Evolutionary conservation across 2,888 invertebrate genomes (phyloP), one percentile per base, ranked within the genome.

Genomic region (Parasteatoda lunata): DNA sequence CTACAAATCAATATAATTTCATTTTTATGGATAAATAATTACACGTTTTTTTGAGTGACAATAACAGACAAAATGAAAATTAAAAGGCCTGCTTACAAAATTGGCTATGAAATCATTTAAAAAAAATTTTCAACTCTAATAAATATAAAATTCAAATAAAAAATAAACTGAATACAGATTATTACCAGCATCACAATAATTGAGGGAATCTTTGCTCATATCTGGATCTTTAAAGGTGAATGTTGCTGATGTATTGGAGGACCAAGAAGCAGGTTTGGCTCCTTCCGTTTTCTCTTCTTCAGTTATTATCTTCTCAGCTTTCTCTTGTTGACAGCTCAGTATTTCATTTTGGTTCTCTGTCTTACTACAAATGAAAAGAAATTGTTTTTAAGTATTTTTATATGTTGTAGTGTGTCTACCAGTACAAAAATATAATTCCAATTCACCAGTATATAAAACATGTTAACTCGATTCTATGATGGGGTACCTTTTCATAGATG

Each of bases 191-290:
- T 96, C 96, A 91, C 95, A 94, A 93, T 96, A 97, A 93, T 95
- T 95, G 92, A 97, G 94, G 94, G 95, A 97, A 92, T 96, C 96
- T 93, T 96, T 96, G 94, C 96, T 97, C 97, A 98, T 97, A 93
- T 97, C 97, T 94, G 96, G 94, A 90, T 96, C 95, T 92, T 95
- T 94, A 90, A 95, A 96, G 89, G 95, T 95, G 92, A 96, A 96
- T 91, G 96, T 95, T 90, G 94, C 94, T 64, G 81, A 82, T 11
- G 90, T 90, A 75, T 82, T 89, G 69, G 91, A 89, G 48, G 77
- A 54, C 45, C 94, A 94, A 88, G 96, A 95, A 89, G 95, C 49
- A 75, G 84, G 78, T 15, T 77, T 66, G 7, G 48, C 66, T 48
- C 11, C n/a, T 6, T 69, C 54, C 6, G 51, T 64, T 69, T 72